Evolutionary conservation across 2,797 vertebrate genomes (phyloP), one percentile per base, ranked within the genome.

Genomic region (Limosa lapponica): DNA sequence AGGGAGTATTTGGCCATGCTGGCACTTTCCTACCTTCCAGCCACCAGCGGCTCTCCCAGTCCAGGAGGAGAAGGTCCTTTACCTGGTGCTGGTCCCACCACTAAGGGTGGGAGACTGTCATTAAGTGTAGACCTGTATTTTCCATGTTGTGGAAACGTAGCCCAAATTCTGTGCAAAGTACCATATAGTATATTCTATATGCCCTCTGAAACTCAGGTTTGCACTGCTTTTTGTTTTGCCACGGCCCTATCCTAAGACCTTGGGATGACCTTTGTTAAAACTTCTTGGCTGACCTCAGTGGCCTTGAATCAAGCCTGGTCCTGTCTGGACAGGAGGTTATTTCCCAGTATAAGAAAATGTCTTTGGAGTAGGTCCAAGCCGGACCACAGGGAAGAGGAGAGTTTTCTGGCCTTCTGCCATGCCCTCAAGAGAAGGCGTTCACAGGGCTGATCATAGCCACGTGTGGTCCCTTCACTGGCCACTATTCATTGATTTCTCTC

Each of bases 141-240:
- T 57, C 49, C 23, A 3, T 23, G 39, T 61, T 62, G 16, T 22
- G 39, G 28, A 28, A 55, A 8, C 22, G 6, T 3, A 22, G 17
- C 25, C 34, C 58, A 44, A 10, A 46, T 54, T 49, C 19, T 43
- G 16, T 1, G 0, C 27, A 22, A 74, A 58, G 13, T 4, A 11
- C 30, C 8, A 0, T 1, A 1, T 0, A 13, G 46, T 24, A 16
- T 54, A 16, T 34, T 34, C 65, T 55, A 1, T 0, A 9, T 4
- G 10, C 1, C 16, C 9, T 18, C 32, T 25, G 25, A 72, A 81
- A 83, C 27, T 24, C 72, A 48, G 36, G 14, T 57, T 59, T 81
- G 5, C 59, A 12, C 27, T 51, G 6, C 12, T 69, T 44, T 58
- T 62, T 43, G 11, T 37, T 79, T 30, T 59, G 44, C 62, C 27